Conservation (phyloP, 2,797 vertebrate species). For the Leptatherina wallacei region DNA sequence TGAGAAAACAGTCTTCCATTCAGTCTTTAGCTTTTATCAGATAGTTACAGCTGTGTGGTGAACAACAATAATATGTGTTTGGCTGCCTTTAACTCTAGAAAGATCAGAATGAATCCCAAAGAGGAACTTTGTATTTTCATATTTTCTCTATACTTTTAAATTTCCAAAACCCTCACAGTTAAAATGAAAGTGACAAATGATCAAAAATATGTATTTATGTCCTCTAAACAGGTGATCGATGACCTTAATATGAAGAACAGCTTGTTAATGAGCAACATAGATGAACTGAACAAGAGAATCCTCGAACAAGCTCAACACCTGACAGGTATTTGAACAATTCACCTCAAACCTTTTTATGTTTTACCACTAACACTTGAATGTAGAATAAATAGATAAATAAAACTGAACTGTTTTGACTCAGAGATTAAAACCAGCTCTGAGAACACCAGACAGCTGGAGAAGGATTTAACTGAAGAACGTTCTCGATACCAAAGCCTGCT, state of each 20-base stretch:
- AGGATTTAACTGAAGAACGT: conserved; percentile 90
- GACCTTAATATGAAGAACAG: conserved; percentile 91
- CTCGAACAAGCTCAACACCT: conserved; percentile 87
- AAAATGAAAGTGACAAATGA: not conserved
- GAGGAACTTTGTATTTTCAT: not conserved
- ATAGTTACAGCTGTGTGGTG: not conserved
- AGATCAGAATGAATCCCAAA: not conserved
- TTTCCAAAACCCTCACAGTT: not conserved
- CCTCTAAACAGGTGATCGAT: conserved; percentile 84
- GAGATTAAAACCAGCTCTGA: conserved; percentile 81
- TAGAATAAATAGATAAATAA: not conserved
- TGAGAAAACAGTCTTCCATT: not conserved
- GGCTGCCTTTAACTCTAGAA: conserved; percentile 4
- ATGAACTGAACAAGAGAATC: conserved; percentile 87
- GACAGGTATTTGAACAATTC: conserved; percentile 81
- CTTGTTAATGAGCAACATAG: conserved; percentile 88
- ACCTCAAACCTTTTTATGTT: not conserved
- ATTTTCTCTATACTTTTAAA: not conserved
- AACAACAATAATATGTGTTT: not conserved
- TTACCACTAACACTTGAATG: not conserved
- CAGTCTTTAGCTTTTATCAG: not conserved
- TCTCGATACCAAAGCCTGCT: conserved; percentile 93
- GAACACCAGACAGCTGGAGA: conserved; percentile 87
- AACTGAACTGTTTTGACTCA: conserved; percentile 38
- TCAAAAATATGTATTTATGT: not conserved